Conservation (phyloP, 2,797 vertebrate species). For the Phrynocephalus guinanensis region DNA sequence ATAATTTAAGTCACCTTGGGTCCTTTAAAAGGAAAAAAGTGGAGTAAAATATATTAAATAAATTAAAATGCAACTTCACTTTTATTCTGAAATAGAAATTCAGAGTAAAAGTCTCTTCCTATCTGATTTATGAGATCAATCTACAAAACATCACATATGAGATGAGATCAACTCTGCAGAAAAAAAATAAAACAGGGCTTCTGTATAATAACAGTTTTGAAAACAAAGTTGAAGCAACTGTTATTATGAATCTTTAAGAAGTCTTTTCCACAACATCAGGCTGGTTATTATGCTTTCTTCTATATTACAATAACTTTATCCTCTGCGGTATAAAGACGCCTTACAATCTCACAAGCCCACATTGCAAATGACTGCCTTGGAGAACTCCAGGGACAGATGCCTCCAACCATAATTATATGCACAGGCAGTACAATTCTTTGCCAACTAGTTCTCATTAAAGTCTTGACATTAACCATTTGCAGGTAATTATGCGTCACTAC, state of each 20-base stretch:
- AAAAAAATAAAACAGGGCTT: neutral
- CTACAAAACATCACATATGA: neutral
- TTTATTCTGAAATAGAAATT: neutral
- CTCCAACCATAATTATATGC: constrained; percentile 37
- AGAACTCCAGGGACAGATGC: constrained; percentile 30
- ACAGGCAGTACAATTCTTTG: constrained; percentile 54
- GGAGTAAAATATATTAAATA: too few species aligned
- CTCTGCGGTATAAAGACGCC: neutral
- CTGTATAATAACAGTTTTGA: neutral
- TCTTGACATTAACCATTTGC: constrained; percentile 56
- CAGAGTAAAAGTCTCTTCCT: neutral
- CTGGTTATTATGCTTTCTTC: neutral
- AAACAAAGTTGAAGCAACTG: neutral
- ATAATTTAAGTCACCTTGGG: too few species aligned
- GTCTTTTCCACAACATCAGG: neutral
- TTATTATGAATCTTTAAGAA: neutral
- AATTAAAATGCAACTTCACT: neutral
- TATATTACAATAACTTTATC: neutral
- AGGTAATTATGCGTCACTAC: constrained; percentile 41
- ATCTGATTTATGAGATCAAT: neutral
- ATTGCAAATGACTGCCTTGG: constrained; percentile 25
- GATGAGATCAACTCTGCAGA: neutral
- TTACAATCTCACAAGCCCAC: neutral
- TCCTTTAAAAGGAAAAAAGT: too few species aligned
- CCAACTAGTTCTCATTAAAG: constrained; percentile 41